These are phyloP conservation scores for Armadillidium nasatum DNA, from an alignment of 1,140 invertebrate species.

Conservation along the genomic window DNA sequence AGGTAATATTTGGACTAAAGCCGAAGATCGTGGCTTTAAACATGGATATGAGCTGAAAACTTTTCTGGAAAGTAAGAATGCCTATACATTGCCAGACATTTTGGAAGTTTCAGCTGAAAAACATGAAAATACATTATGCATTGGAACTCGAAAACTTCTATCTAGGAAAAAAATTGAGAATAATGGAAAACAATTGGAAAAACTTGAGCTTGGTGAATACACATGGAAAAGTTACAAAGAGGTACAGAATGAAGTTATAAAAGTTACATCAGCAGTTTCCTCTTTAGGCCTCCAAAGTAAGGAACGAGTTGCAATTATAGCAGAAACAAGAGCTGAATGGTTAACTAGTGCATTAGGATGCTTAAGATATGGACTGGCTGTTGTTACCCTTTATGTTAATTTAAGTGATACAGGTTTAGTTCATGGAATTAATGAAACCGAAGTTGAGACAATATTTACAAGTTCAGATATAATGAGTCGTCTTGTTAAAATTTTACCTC, in stretches of 20 bases:
- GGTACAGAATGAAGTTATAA: slow-evolving; percentile 47
- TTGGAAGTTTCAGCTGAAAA: neutral
- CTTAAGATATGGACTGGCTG: slow-evolving; percentile 46
- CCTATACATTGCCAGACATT: neutral
- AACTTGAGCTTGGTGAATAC: slow-evolving; percentile 47
- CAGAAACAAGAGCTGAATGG: slow-evolving; percentile 55
- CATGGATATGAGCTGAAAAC: neutral
- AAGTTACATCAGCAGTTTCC: slow-evolving; percentile 47
- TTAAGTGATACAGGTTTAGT: slow-evolving; percentile 40
- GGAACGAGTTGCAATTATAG: slow-evolving; percentile 51
- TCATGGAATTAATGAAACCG: slow-evolving; percentile 42
- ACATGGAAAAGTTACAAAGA: slow-evolving; percentile 51
- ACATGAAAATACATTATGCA: neutral
- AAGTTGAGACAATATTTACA: slow-evolving; percentile 42
- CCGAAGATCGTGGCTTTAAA: neutral
- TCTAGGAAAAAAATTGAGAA: neutral
- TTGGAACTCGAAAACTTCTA: neutral
- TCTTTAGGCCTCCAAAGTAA: slow-evolving; percentile 48
- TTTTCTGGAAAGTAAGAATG: slow-evolving; percentile 10
- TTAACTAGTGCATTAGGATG: slow-evolving; percentile 53
- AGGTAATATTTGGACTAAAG: neutral
- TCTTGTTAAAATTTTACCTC: slow-evolving; percentile 32
- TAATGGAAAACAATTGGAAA: slow-evolving; percentile 39
- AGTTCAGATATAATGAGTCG: slow-evolving; percentile 42
- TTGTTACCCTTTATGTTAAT: slow-evolving; percentile 46